These are phyloP conservation scores for Heliconius aoede DNA, from an alignment of 2,888 invertebrate species.

Conservation along the genomic window DNA sequence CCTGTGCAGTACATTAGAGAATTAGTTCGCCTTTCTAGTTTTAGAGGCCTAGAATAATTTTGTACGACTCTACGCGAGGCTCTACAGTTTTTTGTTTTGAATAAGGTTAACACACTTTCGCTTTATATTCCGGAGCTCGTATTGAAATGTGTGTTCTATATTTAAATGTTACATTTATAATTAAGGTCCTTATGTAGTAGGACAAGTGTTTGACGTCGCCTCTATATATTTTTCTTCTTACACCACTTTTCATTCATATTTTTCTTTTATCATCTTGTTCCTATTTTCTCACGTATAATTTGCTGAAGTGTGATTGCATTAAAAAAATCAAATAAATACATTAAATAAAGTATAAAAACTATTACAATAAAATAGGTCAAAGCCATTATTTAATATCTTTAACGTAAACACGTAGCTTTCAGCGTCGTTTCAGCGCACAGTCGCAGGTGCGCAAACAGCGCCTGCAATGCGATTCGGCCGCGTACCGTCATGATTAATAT, in stretches of 20 bases:
- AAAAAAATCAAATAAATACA: background rate
- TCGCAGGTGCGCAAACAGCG: conserved; percentile 42
- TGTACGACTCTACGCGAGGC: conserved; percentile 12
- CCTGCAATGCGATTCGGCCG: conserved; percentile 32
- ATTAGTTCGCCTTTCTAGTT: conserved; percentile 39
- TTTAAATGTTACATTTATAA: conserved; percentile 19
- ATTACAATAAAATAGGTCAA: background rate
- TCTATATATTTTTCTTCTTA: background rate
- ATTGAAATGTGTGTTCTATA: conserved; percentile 5
- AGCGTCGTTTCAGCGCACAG: conserved; percentile 18
- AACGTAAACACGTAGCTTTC: conserved; percentile 15
- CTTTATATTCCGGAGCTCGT: background rate
- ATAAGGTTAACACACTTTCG: conserved; percentile 15
- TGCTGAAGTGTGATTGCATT: no score
- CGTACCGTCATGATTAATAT: conserved; percentile 32
- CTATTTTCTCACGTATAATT: background rate
- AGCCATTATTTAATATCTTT: conserved; percentile 20
- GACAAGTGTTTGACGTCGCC: background rate
- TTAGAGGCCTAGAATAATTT: conserved; percentile 34
- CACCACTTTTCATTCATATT: background rate
- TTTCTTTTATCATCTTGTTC: background rate
- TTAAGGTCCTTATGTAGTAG: background rate
- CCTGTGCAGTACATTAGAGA: conserved; percentile 40
- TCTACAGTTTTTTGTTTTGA: conserved; percentile 23
- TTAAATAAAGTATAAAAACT: background rate